A percentile compares a stretch with the other conserved stretches of the same genome.
phyloP scores from a whole-genome alignment of 2,113 vertebrate genomes.

The Amphiprion percula region DNA sequence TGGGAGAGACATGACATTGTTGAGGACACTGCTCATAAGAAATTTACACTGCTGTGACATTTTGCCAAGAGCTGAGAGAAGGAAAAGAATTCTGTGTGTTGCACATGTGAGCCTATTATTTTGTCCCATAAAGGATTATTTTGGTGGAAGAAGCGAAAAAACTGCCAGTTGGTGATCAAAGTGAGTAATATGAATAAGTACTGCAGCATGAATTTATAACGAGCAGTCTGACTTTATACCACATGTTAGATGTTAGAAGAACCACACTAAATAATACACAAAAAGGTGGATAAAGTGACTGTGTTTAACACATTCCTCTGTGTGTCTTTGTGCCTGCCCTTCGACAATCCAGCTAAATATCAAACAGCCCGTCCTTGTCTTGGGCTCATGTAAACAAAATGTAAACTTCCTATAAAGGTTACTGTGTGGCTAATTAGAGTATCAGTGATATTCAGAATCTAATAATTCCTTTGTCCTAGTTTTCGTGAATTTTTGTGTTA shows the following conservation, averaged over 20 bases:
- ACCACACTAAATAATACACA: not conserved
- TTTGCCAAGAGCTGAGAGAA: not conserved
- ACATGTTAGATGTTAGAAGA: conserved; percentile 11
- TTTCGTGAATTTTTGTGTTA: not conserved
- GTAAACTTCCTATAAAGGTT: not conserved
- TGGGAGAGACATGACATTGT: not conserved
- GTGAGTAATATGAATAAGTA: conserved; percentile 28
- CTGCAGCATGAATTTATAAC: conserved; percentile 35
- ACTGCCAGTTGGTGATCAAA: conserved; percentile 53
- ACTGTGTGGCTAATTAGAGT: not conserved
- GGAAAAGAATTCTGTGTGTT: not conserved
- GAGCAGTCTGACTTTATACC: not conserved
- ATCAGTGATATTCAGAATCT: not conserved
- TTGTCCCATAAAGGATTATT: not conserved
- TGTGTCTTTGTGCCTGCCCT: not conserved
- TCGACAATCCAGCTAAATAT: not conserved
- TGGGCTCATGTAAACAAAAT: not conserved
- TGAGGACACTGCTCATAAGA: conserved; percentile 15
- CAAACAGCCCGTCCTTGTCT: too few species aligned
- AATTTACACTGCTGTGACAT: conserved; percentile 24
- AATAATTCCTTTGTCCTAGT: not conserved
- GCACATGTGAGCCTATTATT: not conserved
- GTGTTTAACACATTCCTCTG: not conserved
- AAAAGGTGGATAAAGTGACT: not conserved
- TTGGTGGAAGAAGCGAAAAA: conserved; percentile 6